Percentiles rank a stretch among this genome's conserved stretches.
Evolutionary conservation across 1,140 invertebrate genomes (phyloP).

Genomic region (Pinna nobilis): DNA sequence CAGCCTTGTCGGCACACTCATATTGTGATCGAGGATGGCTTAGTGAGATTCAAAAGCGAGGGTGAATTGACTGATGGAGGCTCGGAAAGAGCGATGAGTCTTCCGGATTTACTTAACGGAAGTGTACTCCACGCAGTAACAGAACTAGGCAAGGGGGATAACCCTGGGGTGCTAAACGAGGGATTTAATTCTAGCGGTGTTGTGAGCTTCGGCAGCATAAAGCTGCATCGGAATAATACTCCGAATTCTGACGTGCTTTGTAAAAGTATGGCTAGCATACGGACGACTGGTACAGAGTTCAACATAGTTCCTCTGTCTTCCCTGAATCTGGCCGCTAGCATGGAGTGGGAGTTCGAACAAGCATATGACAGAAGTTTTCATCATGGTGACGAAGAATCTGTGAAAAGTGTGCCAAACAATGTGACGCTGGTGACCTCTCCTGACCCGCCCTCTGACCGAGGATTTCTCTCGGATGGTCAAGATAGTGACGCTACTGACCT

Average conservation of each 20-base stretch:
- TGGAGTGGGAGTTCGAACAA: conserved; percentile 43
- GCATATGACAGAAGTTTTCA: conserved; percentile 42
- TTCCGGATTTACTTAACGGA: conserved; percentile 37
- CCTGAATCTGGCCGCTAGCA: conserved; percentile 35
- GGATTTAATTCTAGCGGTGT: conserved; percentile 25
- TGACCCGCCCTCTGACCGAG: too few species aligned
- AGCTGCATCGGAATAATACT: conserved; percentile 3
- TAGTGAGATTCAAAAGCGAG: conserved; percentile 34
- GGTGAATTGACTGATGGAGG: conserved; percentile 26
- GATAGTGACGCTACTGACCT: too few species aligned
- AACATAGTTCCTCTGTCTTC: conserved; percentile 23
- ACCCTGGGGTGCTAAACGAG: conserved; percentile 23
- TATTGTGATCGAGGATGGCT: conserved; percentile 39
- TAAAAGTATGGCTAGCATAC: conserved; percentile 21
- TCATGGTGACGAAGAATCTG: conserved; percentile 12
- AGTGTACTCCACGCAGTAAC: neutral
- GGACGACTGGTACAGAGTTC: conserved; percentile 33
- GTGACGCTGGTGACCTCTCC: too few species aligned
- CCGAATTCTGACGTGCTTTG: neutral
- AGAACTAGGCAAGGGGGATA: neutral
- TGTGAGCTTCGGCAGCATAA: neutral
- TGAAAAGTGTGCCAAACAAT: conserved; percentile 38
- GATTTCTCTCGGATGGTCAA: too few species aligned
- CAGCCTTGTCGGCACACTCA: conserved; percentile 22
- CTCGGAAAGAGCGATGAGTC: conserved; percentile 28